Evolutionary conservation across 2,797 vertebrate species (phyloP).

Genomic region (Acanthis flammea): DNA sequence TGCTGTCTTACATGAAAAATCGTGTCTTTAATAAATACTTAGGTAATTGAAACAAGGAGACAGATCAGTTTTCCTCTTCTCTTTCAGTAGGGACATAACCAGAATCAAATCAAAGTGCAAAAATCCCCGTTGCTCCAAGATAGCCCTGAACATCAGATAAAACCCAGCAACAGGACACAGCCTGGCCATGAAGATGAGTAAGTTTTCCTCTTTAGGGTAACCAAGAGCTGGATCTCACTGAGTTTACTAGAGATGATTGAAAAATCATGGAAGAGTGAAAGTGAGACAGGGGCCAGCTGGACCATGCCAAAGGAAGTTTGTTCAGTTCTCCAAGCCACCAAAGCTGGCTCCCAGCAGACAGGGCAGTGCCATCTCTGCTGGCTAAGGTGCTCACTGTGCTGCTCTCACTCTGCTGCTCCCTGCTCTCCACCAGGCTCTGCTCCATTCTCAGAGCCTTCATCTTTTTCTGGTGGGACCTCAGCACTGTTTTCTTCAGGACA

Average conservation of each 20-base stretch:
- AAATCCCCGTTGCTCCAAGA: constrained; percentile 16
- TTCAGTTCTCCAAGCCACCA: not conserved
- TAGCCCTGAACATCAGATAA: not conserved
- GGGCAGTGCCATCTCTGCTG: not conserved
- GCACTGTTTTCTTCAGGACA: not conserved
- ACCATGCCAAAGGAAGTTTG: not conserved
- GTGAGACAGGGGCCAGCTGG: not conserved
- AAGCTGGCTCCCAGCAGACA: not conserved
- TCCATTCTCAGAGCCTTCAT: not conserved
- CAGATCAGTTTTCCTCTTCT: not conserved
- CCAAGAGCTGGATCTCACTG: not conserved
- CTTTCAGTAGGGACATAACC: not conserved
- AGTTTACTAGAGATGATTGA: not conserved
- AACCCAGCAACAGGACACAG: not conserved
- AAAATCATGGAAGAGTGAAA: not conserved
- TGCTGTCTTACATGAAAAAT: not conserved
- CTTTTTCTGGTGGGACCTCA: not conserved
- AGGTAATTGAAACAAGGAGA: not conserved
- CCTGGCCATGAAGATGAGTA: fast-evolving
- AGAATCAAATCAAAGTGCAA: constrained; percentile 3
- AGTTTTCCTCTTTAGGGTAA: not conserved
- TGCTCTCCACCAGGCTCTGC: not conserved
- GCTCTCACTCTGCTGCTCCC: not conserved
- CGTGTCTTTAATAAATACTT: not conserved
- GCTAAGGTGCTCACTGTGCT: fast-evolving